phyloP scores from a whole-genome alignment of 2,113 vertebrate species.

The Paralichthys olivaceus region DNA sequence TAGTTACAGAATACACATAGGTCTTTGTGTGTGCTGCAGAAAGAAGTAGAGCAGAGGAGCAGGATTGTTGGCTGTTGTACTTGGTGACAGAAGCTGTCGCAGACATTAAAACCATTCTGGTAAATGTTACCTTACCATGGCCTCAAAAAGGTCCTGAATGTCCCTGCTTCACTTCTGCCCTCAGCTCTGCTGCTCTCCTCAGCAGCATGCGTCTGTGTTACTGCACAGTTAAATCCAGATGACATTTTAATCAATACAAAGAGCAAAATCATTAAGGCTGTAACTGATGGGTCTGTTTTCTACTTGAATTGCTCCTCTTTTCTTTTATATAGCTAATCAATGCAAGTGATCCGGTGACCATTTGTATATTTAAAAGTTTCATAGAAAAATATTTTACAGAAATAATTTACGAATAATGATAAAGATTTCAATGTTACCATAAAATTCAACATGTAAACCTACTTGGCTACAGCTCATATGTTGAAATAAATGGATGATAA shows the following conservation, averaged over 20 bases:
- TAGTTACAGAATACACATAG: too few species aligned
- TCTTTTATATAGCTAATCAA: neutral
- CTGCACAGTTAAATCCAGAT: neutral
- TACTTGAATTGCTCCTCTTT: neutral
- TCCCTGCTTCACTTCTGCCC: constrained; percentile 3
- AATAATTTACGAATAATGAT: neutral
- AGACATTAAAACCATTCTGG: constrained; percentile 9
- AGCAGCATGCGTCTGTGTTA: neutral
- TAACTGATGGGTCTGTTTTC: neutral
- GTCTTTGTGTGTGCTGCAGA: neutral
- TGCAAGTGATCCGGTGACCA: neutral
- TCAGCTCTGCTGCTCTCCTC: neutral
- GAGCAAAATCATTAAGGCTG: neutral
- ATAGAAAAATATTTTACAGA: neutral
- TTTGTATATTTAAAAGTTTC: neutral
- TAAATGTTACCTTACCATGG: constrained; percentile 23
- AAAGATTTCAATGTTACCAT: neutral
- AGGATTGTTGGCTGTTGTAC: constrained; percentile 16
- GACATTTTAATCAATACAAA: neutral
- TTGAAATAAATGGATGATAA: too few species aligned
- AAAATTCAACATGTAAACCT: neutral
- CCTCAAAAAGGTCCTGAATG: constrained; percentile 11
- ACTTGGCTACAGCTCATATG: too few species aligned
- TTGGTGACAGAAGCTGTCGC: neutral
- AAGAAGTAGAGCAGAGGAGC: neutral